Evolutionary conservation across 1,140 invertebrate genomes (phyloP), one percentile per base, ranked within the genome.

Genomic region (Chrysomallon squamiferum): DNA sequence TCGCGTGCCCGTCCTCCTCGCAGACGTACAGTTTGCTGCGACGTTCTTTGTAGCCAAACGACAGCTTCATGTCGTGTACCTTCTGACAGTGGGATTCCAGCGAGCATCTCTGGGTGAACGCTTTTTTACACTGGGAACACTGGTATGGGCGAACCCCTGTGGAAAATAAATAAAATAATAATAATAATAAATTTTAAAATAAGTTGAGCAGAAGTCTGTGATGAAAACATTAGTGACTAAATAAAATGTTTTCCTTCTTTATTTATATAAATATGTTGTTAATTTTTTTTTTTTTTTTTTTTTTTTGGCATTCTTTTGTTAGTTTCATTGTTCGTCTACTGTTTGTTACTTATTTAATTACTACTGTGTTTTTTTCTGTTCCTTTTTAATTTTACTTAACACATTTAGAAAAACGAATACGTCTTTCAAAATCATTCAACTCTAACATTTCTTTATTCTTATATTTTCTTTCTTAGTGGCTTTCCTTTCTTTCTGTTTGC

Each of bases 81-180:
- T 99, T 99, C 60, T 97, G 89, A 78, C 95, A 95, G 83, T 99
- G 98, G 32, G 96, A 99, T 87, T 99, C 98, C n/a, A 99, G 87
- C 2, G 96, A 98, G 86, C 98, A 99, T 78, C 98, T 89, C 87
- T 99, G 98, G n/a, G 98, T 99, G 87, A 99, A 99, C 13, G 96
- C 97, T 86, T 99, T 99, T 81, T 98, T 96, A 83, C 98, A 99
- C 6, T 80, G 68, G 83, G 94, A 93, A 86, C 98, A 99, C 84
- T 98, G 98, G 89, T 99, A 99, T 0, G 98, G 98, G 47, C 97
- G 90, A 1, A 99, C 97, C 62, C 97, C 93, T 93, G 84, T 84
- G 85, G 68, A 43, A 13, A 66, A 63, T 33, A 32, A 33, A 59
- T 30, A 41, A n/a, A 43, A 65, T 20, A 7, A 52, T 38, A 30